Evolutionary conservation across 2,113 vertebrate species (phyloP).

Genomic region (Antechinus stuartii): DNA sequence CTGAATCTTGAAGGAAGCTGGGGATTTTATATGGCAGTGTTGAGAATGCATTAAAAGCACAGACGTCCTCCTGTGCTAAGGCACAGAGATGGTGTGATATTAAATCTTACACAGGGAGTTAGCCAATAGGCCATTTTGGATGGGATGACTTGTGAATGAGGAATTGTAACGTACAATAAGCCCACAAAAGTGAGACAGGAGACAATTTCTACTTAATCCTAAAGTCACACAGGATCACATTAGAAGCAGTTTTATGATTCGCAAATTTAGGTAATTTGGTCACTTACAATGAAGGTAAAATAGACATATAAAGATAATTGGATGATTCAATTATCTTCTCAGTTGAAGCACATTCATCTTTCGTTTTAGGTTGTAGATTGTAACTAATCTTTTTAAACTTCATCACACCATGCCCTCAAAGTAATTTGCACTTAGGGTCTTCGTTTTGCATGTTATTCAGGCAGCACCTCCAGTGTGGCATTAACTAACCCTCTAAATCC

Average conservation of each 20-base stretch:
- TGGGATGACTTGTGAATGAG: background rate
- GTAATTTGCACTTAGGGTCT: slow-evolving; percentile 29
- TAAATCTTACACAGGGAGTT: background rate
- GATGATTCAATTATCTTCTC: background rate
- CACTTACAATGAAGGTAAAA: slow-evolving; percentile 25
- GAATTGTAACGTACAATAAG: background rate
- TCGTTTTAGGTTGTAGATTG: slow-evolving; percentile 10
- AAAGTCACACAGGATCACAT: slow-evolving; percentile 26
- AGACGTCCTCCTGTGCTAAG: background rate
- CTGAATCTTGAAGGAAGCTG: background rate
- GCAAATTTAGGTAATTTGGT: slow-evolving; percentile 14
- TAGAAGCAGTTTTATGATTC: slow-evolving; percentile 16
- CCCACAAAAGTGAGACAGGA: background rate
- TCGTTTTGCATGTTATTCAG: slow-evolving; percentile 8
- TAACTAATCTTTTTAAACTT: slow-evolving; percentile 32
- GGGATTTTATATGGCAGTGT: background rate
- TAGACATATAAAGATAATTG: background rate
- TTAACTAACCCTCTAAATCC: slow-evolving; percentile 36
- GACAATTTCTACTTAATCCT: background rate
- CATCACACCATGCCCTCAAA: background rate
- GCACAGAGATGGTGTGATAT: background rate
- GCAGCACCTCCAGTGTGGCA: background rate
- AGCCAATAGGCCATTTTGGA: background rate
- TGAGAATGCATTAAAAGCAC: background rate
- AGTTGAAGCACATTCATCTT: background rate